Conservation (phyloP, 2,888 invertebrate genomes). For the Helicoverpa assulta region DNA sequence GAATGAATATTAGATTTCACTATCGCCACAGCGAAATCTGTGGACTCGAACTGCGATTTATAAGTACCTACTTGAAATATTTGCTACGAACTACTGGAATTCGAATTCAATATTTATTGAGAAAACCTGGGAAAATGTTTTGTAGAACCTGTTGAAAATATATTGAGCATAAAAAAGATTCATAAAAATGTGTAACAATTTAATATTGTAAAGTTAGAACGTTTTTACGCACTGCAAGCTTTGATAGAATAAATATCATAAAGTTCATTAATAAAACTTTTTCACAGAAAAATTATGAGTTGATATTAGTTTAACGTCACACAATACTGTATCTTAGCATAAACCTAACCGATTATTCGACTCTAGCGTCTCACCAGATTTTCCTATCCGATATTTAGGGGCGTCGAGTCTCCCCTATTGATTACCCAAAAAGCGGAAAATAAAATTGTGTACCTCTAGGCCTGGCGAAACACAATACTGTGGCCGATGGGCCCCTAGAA, state of each 20-base stretch:
- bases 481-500: conserved; percentile 70
- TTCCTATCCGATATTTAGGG: conserved; percentile 78
- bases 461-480: conserved; percentile 79
- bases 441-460: conserved; percentile 85
- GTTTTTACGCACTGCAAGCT: too few relatives aligned
- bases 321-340: background rate
- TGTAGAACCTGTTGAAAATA: background rate
- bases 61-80: conserved; percentile 15
- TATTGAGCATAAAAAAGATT: background rate
- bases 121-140: background rate
- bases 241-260: too few relatives aligned
- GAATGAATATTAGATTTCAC: conserved; percentile 86
- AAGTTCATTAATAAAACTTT: too few relatives aligned
- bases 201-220: too few relatives aligned
- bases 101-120: background rate
- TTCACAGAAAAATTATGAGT: too few relatives aligned
- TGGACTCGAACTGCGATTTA: conserved; percentile 62
- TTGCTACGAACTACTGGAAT: conserved; percentile 3
- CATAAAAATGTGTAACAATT: background rate
- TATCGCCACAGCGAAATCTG: conserved; percentile 71
- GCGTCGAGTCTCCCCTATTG: conserved; percentile 88
- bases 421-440: conserved; percentile 90
- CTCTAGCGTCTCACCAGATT: conserved; percentile 66
- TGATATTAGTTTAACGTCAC: background rate
- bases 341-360: conserved; percentile 47